These are phyloP conservation scores for Enteromius anoplus DNA, from an alignment of 2,797 vertebrate species.

Conservation along the genomic window DNA sequence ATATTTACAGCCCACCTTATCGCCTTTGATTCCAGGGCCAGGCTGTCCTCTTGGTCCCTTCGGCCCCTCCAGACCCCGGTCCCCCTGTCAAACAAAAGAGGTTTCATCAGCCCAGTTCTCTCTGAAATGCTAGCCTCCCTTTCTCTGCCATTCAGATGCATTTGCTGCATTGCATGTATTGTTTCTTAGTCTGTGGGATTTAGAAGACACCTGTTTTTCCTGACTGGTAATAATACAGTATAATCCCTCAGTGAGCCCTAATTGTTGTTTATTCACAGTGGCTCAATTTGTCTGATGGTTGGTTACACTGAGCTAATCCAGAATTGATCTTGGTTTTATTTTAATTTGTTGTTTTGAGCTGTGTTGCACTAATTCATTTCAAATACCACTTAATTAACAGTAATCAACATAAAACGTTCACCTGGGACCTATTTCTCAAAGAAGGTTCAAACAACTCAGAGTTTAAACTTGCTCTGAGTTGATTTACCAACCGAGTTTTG, in stretches of 20 bases:
- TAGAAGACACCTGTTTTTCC: background rate
- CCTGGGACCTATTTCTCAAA: too few species aligned
- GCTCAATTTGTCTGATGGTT: background rate
- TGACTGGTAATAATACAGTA: background rate
- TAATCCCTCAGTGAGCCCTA: background rate
- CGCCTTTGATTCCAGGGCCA: constrained; percentile 86
- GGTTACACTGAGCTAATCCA: background rate
- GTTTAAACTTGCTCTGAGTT: too few species aligned
- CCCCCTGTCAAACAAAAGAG: constrained; percentile 79
- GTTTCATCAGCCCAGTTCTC: constrained; percentile 53
- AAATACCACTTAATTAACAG: background rate
- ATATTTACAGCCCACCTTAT: constrained; percentile 83
- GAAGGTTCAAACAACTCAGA: too few species aligned
- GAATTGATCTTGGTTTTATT: background rate
- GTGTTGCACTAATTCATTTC: background rate
- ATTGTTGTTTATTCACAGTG: background rate
- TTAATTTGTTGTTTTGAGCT: too few species aligned
- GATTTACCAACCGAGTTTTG: too few species aligned
- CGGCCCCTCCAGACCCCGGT: constrained; percentile 83
- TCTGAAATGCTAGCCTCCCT: constrained; percentile 45
- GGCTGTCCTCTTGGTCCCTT: constrained; percentile 84
- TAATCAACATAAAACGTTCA: background rate
- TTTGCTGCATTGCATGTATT: constrained; percentile 60
- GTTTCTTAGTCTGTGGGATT: constrained; percentile 6
- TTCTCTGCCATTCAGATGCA: background rate